Base-by-base conservation (phyloP, 2,888 invertebrate species). In the Lepidocyrtinus sp. region DNA sequence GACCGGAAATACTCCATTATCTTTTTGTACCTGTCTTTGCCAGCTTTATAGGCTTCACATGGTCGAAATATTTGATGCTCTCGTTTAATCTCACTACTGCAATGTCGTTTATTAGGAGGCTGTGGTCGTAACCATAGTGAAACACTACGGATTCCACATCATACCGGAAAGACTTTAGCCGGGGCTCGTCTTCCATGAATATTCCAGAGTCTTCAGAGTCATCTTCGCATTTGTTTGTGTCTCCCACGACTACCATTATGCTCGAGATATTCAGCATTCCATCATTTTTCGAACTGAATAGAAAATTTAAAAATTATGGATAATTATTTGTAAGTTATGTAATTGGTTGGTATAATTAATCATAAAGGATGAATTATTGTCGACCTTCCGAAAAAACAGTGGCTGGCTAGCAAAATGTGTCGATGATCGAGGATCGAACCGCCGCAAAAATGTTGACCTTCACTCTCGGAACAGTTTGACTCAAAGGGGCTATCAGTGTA, bases 361-460 rank as follows among this genome's bases (percentile, higher is more conserved):
- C 25, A 26, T 59, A 70, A 12, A 55, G 5, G 15, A 17, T 25
- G 12, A 15, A 59, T 17, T 27, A 22, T 15, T 68, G n/a, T 26
- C 61, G 21, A 85, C 83, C 68, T 83, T 68, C 83, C 85, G 71
- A 81, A 76, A 75, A 86, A 86, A 59, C 85, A 85, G 55, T 86
- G 85, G 1, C 81, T 79, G 15, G 86, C 85, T 21, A 77, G 76
- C 5, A 86, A 21, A 22, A 86, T 75, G 45, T 81, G 74, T 5
- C 69, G 46, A 1, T 82, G 62, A 7, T 67, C 61, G 26, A 86
- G 74, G 15, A 86, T 83, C 0, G 83, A 70, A 5, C 84, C 86
- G 9, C 86, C 86, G 69, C 86, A 86, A 59, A 83, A 82, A 22
- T 86, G 86, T 9, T 50, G 25, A 7, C 86, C 86, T 71, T 86